phyloP scores from a whole-genome alignment of 1,140 invertebrate genomes.

The Laupala kohalensis region DNA sequence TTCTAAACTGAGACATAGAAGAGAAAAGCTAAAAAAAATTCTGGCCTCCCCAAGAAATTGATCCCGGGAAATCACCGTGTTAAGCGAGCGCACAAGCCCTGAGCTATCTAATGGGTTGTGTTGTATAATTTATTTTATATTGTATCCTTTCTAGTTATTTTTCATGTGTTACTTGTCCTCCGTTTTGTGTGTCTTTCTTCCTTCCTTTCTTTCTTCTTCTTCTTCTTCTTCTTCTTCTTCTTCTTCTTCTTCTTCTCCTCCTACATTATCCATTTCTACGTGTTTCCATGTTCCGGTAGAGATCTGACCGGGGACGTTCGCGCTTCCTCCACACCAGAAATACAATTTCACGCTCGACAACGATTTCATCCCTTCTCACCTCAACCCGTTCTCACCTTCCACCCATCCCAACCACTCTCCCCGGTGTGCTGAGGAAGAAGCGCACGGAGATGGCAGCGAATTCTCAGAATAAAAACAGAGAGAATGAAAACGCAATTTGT shows the following conservation, averaged over 20 bases:
- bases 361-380: background rate
- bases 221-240: background rate
- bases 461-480: background rate
- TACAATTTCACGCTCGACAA: background rate
- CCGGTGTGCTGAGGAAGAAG: too few relatives aligned
- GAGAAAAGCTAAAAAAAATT: too few relatives aligned
- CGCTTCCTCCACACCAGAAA: background rate
- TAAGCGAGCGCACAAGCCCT: too few relatives aligned
- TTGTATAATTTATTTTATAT: too few relatives aligned
- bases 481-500: background rate
- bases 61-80: too few relatives aligned
- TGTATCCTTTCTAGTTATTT: too few relatives aligned
- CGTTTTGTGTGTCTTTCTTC: background rate
- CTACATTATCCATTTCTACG: background rate
- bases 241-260: background rate
- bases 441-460: background rate
- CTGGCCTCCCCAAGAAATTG: too few relatives aligned
- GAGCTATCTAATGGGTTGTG: too few relatives aligned
- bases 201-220: slow-evolving; percentile 5
- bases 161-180: background rate
- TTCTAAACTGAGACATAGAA: too few relatives aligned
- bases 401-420: too few relatives aligned
- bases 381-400: too few relatives aligned
- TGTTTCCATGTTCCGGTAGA: background rate
- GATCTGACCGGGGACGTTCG: too few relatives aligned